Percentiles rank a stretch among this genome's conserved stretches.
Conservation (phyloP, 2,888 invertebrate genomes). For the Drosophila putrida region DNA sequence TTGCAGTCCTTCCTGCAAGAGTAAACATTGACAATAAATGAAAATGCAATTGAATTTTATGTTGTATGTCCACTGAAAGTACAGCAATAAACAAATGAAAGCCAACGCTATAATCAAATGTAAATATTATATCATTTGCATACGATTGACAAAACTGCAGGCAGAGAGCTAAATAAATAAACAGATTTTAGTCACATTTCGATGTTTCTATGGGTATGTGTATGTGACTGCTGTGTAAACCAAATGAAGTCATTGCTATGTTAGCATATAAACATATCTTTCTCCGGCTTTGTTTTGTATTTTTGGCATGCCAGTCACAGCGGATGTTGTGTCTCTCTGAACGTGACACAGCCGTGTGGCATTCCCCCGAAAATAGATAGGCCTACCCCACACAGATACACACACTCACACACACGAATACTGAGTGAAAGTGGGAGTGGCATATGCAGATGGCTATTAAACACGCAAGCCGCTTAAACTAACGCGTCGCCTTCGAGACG, state of each 20-base stretch:
- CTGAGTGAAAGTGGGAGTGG: not conserved
- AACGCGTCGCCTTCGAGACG: slow-evolving; percentile 47
- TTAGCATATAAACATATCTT: slow-evolving; percentile 40
- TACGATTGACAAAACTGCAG: slow-evolving; percentile 35
- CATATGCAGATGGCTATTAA: slow-evolving; percentile 67
- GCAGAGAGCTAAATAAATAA: slow-evolving; percentile 38
- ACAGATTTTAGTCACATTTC: slow-evolving; percentile 52
- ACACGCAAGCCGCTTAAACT: slow-evolving; percentile 72
- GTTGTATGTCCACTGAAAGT: not conserved
- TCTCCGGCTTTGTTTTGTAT: slow-evolving; percentile 45
- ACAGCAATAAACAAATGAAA: slow-evolving; percentile 11
- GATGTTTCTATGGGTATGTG: not conserved
- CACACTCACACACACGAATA: slow-evolving; percentile 3
- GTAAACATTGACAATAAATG: not conserved
- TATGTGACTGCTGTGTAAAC: slow-evolving; percentile 13
- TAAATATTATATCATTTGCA: slow-evolving; percentile 32
- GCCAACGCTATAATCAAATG: slow-evolving; percentile 36
- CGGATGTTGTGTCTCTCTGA: slow-evolving; percentile 44
- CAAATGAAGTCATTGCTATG: slow-evolving; percentile 71
- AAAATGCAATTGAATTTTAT: slow-evolving; percentile 45
- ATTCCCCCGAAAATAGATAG: slow-evolving; percentile 3
- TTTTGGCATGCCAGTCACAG: slow-evolving; percentile 72
- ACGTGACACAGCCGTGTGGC: slow-evolving; percentile 47
- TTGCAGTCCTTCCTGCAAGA: too few relatives aligned
- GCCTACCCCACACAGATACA: slow-evolving; percentile 1